Evolutionary conservation across 2,888 invertebrate species (phyloP).

Genomic region (Synergus japonicus): DNA sequence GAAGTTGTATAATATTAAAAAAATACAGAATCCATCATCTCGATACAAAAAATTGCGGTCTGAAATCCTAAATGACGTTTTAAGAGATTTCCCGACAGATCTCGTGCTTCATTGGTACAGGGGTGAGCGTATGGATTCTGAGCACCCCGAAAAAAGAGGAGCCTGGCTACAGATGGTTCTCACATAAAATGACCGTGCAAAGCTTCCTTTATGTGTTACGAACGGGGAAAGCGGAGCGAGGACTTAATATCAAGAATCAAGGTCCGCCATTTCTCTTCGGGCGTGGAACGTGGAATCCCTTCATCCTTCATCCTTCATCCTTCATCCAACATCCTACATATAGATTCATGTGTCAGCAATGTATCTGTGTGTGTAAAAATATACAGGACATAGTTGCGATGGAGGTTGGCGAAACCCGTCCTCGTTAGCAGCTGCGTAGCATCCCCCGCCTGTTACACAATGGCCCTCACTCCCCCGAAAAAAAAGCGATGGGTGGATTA

Average conservation of each 20-base stretch:
- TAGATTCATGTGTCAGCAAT: slow-evolving; percentile 40
- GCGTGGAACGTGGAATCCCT: slow-evolving; percentile 49
- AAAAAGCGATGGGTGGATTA: slow-evolving; percentile 74
- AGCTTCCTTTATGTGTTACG: not conserved
- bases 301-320: slow-evolving; percentile 23
- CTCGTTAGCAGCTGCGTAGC: slow-evolving; percentile 75
- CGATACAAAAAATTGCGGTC: not conserved
- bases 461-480: slow-evolving; percentile 65
- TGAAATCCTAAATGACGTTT: slow-evolving; percentile 26
- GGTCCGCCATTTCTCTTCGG: slow-evolving; percentile 49
- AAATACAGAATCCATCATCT: not conserved
- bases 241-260: slow-evolving; percentile 44
- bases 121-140: not conserved
- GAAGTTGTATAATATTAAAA: not conserved
- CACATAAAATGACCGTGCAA: slow-evolving; percentile 25
- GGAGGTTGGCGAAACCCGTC: slow-evolving; percentile 51
- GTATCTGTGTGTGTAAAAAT: slow-evolving; percentile 40
- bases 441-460: slow-evolving; percentile 75
- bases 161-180: slow-evolving; percentile 21
- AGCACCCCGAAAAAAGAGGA: not conserved
- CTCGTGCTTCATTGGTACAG: not conserved
- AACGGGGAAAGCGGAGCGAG: not conserved
- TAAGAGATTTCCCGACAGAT: slow-evolving; percentile 12
- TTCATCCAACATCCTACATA: slow-evolving; percentile 44
- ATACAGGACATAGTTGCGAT: slow-evolving; percentile 25